phyloP scores from a whole-genome alignment of 1,140 invertebrate species.

The Bombus soroeensis region DNA sequence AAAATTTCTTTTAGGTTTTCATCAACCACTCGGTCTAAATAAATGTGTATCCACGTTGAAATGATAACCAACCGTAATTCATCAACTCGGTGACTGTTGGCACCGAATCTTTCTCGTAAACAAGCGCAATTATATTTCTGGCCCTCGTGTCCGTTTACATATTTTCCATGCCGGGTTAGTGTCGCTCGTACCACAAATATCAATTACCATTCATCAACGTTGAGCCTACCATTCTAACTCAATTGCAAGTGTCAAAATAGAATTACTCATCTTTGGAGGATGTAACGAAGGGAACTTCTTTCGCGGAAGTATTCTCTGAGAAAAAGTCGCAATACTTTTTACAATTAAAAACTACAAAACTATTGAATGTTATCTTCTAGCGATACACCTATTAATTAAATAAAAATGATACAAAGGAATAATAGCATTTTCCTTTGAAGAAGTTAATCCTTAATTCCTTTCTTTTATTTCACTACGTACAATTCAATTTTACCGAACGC shows the following conservation, averaged over 20 bases:
- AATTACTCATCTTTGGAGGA: conserved; percentile 8
- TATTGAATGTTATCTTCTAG: no score
- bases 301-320: background rate
- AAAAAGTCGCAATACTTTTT: no score
- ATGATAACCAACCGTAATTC: conserved; percentile 57
- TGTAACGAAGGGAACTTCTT: background rate
- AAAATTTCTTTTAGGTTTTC: background rate
- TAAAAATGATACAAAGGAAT: no score
- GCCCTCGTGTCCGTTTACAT: background rate
- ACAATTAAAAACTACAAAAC: no score
- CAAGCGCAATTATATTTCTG: conserved; percentile 60
- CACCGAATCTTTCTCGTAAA: conserved; percentile 47
- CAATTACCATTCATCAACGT: conserved; percentile 35
- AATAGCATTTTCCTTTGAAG: no score
- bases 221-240: conserved; percentile 1
- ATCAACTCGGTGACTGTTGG: conserved; percentile 50
- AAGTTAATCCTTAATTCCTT: no score
- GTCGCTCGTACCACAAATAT: conserved; percentile 18
- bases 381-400: no score
- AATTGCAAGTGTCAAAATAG: conserved; percentile 37
- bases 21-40: conserved; percentile 9
- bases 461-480: no score
- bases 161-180: conserved; percentile 15
- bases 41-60: conserved; percentile 14
- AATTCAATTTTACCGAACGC: background rate